phyloP scores from a whole-genome alignment of 2,888 invertebrate species.

The Harmothoe impar region DNA sequence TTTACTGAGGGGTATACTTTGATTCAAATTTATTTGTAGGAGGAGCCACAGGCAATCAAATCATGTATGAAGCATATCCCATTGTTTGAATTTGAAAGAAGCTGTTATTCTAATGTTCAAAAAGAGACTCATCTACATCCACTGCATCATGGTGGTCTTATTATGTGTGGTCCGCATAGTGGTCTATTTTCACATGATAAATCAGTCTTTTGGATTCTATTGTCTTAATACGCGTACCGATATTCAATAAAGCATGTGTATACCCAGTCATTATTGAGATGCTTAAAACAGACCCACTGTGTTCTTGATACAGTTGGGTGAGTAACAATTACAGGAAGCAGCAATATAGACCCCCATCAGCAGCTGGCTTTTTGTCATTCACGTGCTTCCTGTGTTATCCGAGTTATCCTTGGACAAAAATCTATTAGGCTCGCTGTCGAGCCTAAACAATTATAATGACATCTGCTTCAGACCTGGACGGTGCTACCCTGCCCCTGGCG shows the following conservation, averaged over 20 bases:
- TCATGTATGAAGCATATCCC: no score
- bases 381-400: neutral
- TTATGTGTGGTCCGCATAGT: no score
- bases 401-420: conserved; percentile 2
- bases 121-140: no score
- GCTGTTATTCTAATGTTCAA: no score
- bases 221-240: no score
- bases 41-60: no score
- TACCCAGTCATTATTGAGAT: neutral
- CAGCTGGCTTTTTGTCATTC: neutral
- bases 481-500: neutral
- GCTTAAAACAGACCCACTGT: neutral
- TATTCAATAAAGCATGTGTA: neutral
- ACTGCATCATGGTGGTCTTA: no score
- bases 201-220: no score
- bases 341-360: neutral
- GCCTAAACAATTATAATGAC: conserved; percentile 44
- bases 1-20: no score
- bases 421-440: conserved; percentile 47
- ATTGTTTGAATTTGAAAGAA: no score
- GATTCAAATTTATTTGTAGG: no score
- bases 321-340: neutral
- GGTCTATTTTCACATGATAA: no score
- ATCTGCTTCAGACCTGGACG: conserved; percentile 7
- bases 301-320: neutral